Evolutionary conservation across 2,113 vertebrate species (phyloP), one percentile per base, ranked within the genome.

Genomic region (Cinclus mexicanus): DNA sequence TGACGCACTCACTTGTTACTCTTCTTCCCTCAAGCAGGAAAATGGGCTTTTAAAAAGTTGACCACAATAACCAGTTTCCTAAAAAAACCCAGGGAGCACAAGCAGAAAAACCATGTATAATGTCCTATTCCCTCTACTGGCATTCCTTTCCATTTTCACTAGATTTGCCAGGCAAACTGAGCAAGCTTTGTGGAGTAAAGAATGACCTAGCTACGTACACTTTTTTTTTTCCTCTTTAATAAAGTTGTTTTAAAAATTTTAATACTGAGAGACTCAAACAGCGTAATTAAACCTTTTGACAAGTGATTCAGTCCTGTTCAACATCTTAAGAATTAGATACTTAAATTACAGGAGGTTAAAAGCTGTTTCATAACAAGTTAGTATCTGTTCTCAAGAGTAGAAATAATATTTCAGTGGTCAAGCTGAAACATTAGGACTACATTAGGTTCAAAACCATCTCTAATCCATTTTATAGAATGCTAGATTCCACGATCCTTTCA

Each of bases 161-260:
- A 37, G 3, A 61, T 67, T 39, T 83, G 29, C 18, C 55, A 83
- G 23, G 24, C n/a, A 74, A 90, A 72, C 31, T 4, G 10, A 67
- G 22, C 31, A 88, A 57, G 11, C 17, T 83, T 65, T 46, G 25
- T 24, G 6, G 61, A 93, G 25, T 63, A 50, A 83, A 75, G 28
- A 59, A 20, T 8, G 10, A 63, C 35, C 55, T 70, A 63, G 3
- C 6, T 8, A 56, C 22, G 14, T 12, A 89, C 9, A 74, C 26
- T 4, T 2, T 50, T 3, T n/a, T 10, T 41, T 52, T 13, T 4
- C 14, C 22, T 4, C 14, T 22, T 13, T 4, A 41, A 33, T 5
- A 15, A 67, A 83, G 4, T 24, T 63, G 35, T 53, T 5, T 0
- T 5, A 56, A 84, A 35, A 33, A 8, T 0, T 0, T 29, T 33